phyloP scores from a whole-genome alignment of 2,888 invertebrate species.

The Ryuthela nishihirai region DNA sequence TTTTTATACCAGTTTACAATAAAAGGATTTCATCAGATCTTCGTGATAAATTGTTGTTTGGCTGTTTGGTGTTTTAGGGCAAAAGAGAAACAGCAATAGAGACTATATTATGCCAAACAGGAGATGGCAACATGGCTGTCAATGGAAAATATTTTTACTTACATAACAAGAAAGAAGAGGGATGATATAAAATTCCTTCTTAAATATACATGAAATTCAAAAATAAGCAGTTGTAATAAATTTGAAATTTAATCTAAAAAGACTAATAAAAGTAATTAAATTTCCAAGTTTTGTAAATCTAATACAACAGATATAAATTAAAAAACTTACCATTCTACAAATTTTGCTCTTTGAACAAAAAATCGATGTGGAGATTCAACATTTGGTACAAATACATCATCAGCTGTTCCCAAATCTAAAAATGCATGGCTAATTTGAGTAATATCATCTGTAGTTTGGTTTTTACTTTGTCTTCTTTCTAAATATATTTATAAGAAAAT shows the following conservation, averaged over 20 bases:
- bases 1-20: too few relatives aligned
- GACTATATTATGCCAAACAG: too few relatives aligned
- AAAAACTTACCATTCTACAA: conserved; percentile 19
- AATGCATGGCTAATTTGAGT: conserved; percentile 54
- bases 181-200: too few relatives aligned
- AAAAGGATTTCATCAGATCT: too few relatives aligned
- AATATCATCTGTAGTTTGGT: background rate
- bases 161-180: too few relatives aligned
- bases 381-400: conserved; percentile 54
- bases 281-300: background rate
- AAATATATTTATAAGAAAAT: background rate
- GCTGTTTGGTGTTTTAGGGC: too few relatives aligned
- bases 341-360: conserved; percentile 52
- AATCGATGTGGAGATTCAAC: conserved; percentile 55
- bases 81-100: too few relatives aligned
- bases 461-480: background rate
- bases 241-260: background rate
- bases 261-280: background rate
- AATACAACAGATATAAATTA: background rate
- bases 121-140: too few relatives aligned
- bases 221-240: background rate
- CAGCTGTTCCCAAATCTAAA: conserved; percentile 52
- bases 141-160: too few relatives aligned
- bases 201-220: too few relatives aligned
- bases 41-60: too few relatives aligned